Evolutionary conservation across 1,140 invertebrate genomes (phyloP), one percentile per base, ranked within the genome.

Genomic region (Dinothrombium tinctorium): DNA sequence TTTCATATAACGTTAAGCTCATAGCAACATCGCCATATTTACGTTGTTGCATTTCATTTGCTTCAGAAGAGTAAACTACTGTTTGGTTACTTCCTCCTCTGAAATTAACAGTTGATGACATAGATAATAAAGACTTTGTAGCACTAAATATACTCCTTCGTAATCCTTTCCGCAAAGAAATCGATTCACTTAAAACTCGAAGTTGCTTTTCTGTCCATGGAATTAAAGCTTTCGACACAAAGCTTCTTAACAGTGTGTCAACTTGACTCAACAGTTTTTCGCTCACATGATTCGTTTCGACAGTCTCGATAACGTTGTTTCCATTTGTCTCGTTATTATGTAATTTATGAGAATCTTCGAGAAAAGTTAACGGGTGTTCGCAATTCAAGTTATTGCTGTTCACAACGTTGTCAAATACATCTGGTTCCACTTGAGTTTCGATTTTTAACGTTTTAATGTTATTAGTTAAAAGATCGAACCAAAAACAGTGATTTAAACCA

Each of bases 11-110:
- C 8, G 86, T 81, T 57, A 96, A 87, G 67, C 96, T 73, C 54
- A 98, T 95, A 56, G 82, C 87, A 0, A 98, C 60, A 60, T 99
- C 92, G 4, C 78, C 92, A 26, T 96, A 57, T 42, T 84, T 72
- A 43, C 90, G 67, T 20, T 87, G 68, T 55, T 95, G 87, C 29
- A 96, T 62, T 61, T 98, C 92, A 3, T 79, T 72, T 6, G 87
- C 83, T 57, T 94, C 87, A 25, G 63, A 61, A 15, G 75, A 71
- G 56, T 90, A 89, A 44, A 47, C 29, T 12, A 46, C 22, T 9
- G 14, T 26, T 24, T 22, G 26, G 21, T 24, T 29, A n/a, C 19
- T 4, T 19, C 29, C 40, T 28, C 20, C 19, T 8, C 32, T 6
- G 20, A 25, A 23, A 6, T 33, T 23, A 2, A 41, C 43, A 6